Evolutionary conservation across 2,113 vertebrate species (phyloP).

Genomic region (Catagonus wagneri): DNA sequence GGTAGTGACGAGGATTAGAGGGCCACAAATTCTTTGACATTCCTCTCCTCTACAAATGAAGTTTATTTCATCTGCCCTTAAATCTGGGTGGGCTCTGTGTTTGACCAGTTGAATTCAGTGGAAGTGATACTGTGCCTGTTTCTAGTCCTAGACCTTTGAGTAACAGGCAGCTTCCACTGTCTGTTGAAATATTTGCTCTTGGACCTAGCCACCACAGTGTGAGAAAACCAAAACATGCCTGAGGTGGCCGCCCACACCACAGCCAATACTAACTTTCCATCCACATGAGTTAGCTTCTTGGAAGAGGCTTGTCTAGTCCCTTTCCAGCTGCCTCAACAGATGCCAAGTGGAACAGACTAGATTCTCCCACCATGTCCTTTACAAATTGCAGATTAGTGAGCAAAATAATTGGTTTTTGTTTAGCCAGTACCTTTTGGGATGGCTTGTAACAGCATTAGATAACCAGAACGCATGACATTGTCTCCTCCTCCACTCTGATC

Average conservation of each 20-base stretch:
- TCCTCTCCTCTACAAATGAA: not conserved
- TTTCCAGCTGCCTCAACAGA: not conserved
- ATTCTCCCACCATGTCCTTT: not conserved
- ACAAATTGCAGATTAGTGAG: not conserved
- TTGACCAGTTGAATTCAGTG: not conserved
- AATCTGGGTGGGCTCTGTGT: not conserved
- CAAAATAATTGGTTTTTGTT: not conserved
- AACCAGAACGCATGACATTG: conserved; percentile 31
- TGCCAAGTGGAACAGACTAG: not conserved
- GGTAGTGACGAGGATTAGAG: not conserved
- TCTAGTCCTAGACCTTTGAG: not conserved
- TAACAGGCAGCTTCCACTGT: conserved; percentile 27
- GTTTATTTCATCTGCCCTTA: not conserved
- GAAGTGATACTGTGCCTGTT: not conserved
- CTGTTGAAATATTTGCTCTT: conserved; percentile 27
- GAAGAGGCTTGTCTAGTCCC: not conserved
- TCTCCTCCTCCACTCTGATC: not conserved
- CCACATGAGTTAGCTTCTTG: not conserved
- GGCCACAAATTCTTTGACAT: conserved; percentile 18
- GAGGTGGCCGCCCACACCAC: not conserved
- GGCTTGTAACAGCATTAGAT: not conserved
- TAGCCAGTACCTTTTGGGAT: not conserved
- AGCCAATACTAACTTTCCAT: not conserved
- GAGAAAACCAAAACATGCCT: not conserved
- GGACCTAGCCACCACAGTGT: not conserved